Evolutionary conservation across 1,140 invertebrate species (phyloP), one percentile per base, ranked within the genome.

Genomic region (Formica selysi): DNA sequence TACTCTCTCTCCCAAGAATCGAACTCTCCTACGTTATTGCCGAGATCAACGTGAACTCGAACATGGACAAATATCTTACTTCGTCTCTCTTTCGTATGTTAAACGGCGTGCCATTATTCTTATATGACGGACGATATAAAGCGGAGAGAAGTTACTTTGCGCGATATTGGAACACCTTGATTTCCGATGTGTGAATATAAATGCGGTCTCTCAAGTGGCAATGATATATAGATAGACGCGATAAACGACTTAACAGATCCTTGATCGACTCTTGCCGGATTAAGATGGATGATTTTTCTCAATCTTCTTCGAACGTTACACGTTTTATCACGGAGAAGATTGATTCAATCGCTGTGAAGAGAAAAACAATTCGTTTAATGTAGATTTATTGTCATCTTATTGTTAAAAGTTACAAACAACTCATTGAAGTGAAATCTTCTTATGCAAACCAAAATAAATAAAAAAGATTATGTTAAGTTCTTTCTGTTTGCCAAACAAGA

Each of bases 11-110:
- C 61, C 19, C 32, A 8, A 44, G 36, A 22, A 41, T 4, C n/a
- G 16, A 57, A 8, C 76, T 80, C 44, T 44, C 76, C 48, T 26
- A 61, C 64, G 79, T 74, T 83, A 74, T 83, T 83, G 41, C 54
- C 68, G 68, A 83, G 73, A 62, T n/a, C 38, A 68, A 81, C 54
- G n/a, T 83, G 16, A 54, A 38, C 68, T 74, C 26, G 36, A 74
- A 83, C 54, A 29, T 68, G 79, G 41, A 83, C 79, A 83, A 83
- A 83, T 83, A 83, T 83, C 79, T 83, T 73, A 74, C 79, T 83
- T 62, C 38, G 54, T 61, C 62, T 81, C 68, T n/a, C 36, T 38
- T 44, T 81, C 51, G 57, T 26, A 62, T 74, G 26, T 54, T 83
- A 83, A 83, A 83, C 70, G 67, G 3, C 79, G 67, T 44, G 67